Base-by-base conservation (phyloP, 2,888 invertebrate genomes). In the Clivina fossor region DNA sequence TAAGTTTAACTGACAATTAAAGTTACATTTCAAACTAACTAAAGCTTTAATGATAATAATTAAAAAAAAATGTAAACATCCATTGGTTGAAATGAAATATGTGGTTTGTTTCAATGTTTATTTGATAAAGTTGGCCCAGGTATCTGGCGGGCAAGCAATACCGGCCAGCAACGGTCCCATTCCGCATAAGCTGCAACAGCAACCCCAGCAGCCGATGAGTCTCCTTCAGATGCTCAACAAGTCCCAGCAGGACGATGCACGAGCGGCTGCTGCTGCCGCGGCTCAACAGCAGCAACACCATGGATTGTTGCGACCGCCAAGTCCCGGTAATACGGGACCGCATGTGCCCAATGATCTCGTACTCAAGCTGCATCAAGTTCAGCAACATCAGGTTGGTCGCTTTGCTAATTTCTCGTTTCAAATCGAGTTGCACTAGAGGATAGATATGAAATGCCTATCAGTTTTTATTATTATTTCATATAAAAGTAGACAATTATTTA, bases 51-150 rank as follows among this genome's bases (percentile, higher is more conserved):
- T n/a, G n/a, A n/a, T n/a, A n/a, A n/a, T n/a, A n/a, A n/a, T n/a
- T n/a, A n/a, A n/a, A n/a, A n/a, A n/a, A n/a, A n/a, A n/a, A n/a
- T n/a, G n/a, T n/a, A n/a, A n/a, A n/a, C n/a, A n/a, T n/a, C n/a
- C n/a, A n/a, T n/a, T n/a, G n/a, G n/a, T n/a, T n/a, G n/a, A n/a
- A n/a, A n/a, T n/a, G n/a, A n/a, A n/a, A n/a, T n/a, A n/a, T n/a
- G n/a, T n/a, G n/a, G n/a, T n/a, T n/a, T n/a, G n/a, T n/a, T n/a
- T n/a, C n/a, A n/a, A n/a, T n/a, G n/a, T n/a, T n/a, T n/a, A n/a
- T n/a, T n/a, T n/a, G n/a, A n/a, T 68, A 4, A 67, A 85, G 84
- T 69, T 86, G 74, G 85, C 84, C 70, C 85, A 85, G 72, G 83
- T 84, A 63, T 81, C 81, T 40, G 83, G 83, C 64, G 84, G 83